Percentiles rank a stretch among this genome's conserved stretches.
phyloP scores from a whole-genome alignment of 2,888 invertebrate species.

The Melieria crassipennis region DNA sequence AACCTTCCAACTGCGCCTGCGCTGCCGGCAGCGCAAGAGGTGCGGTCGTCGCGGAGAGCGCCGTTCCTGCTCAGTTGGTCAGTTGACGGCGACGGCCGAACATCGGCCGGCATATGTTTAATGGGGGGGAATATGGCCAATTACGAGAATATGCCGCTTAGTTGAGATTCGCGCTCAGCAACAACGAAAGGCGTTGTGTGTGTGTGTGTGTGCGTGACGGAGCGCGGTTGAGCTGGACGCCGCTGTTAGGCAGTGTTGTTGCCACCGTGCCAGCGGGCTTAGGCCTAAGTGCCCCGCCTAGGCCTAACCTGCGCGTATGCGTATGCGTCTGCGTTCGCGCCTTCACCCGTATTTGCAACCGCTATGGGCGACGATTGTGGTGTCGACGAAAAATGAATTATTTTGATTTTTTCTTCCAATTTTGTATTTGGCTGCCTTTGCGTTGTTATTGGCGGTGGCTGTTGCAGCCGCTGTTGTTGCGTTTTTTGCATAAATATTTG shows the following conservation, averaged over 20 bases:
- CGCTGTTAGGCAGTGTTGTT: constrained; percentile 13
- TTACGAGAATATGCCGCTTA: background rate
- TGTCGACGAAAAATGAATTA: constrained; percentile 59
- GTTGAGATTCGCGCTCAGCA: background rate
- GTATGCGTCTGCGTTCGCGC: background rate
- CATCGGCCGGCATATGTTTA: background rate
- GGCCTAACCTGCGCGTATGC: constrained; percentile 24
- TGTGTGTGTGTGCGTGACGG: background rate
- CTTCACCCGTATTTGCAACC: constrained; percentile 34
- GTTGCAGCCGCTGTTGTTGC: constrained; percentile 32
- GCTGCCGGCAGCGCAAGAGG: no score
- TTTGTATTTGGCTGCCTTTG: constrained; percentile 37
- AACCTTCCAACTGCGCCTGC: no score
- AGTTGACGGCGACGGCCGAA: background rate
- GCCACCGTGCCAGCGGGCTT: constrained; percentile 34
- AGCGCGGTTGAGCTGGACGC: no score
- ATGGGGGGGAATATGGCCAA: constrained; percentile 20
- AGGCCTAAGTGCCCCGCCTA: constrained; percentile 42
- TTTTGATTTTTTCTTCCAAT: constrained; percentile 44
- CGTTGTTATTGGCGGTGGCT: constrained; percentile 30
- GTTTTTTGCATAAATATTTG: constrained; percentile 55
- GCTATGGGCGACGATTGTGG: constrained; percentile 50
- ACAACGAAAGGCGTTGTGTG: constrained; percentile 21
- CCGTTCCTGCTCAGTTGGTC: no score
- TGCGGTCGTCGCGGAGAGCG: no score